Conservation (phyloP, 2,113 vertebrate species). For the Strix aluco region DNA sequence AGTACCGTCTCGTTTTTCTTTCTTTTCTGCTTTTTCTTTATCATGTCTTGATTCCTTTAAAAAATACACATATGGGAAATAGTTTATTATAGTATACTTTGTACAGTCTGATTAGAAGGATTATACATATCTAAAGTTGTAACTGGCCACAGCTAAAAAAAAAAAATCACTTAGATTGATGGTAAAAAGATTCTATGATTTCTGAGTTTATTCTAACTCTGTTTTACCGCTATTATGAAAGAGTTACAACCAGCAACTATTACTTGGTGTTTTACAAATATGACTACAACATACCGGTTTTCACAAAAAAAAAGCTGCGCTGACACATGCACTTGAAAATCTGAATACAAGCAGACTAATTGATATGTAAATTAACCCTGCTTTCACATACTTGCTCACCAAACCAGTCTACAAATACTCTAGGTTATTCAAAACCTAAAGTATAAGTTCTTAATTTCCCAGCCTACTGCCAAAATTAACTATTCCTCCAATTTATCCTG, state of each 20-base stretch:
- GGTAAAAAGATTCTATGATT: background rate
- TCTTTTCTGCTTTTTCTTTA: constrained; percentile 93
- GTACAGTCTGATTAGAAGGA: background rate
- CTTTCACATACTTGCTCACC: background rate
- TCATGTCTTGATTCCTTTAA: constrained; percentile 88
- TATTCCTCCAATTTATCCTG: background rate
- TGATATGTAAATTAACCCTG: background rate
- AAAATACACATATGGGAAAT: background rate
- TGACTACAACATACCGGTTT: background rate
- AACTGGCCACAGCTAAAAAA: background rate
- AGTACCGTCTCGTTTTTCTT: constrained; percentile 89
- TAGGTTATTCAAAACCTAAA: background rate
- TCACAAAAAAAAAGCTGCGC: background rate
- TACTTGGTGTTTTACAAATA: background rate
- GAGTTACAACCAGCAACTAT: background rate
- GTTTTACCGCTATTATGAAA: background rate
- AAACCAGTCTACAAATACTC: background rate
- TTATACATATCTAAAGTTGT: background rate
- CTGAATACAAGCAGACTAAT: background rate
- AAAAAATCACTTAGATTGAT: background rate
- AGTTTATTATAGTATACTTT: background rate
- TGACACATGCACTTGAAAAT: background rate
- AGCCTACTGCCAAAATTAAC: background rate
- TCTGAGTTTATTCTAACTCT: background rate
- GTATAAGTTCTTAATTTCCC: background rate